Conservation (phyloP, 2,888 invertebrate species). For the Eutolmus rufibarbis region DNA sequence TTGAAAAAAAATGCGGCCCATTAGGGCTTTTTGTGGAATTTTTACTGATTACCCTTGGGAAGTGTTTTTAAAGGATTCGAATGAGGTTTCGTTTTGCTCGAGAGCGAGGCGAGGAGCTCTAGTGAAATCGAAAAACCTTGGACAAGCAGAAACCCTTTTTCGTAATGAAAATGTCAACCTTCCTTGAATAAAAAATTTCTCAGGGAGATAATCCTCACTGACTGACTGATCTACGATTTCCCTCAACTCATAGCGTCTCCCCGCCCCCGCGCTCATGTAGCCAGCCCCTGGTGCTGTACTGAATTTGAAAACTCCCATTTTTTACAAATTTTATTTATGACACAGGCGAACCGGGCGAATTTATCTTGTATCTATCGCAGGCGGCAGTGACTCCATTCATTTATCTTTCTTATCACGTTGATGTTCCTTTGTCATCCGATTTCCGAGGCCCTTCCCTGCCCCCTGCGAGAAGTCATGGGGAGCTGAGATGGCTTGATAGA, state of each 20-base stretch:
- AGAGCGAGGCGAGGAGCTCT: background rate
- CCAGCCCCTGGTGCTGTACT: background rate
- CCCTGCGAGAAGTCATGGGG: background rate
- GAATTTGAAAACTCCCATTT: conserved; percentile 19
- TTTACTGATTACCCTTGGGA: background rate
- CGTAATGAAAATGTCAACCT: background rate
- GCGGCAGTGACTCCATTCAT: conserved; percentile 24
- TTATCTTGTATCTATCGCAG: conserved; percentile 24
- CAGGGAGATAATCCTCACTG: background rate
- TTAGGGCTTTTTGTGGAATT: background rate
- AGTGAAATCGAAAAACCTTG: background rate
- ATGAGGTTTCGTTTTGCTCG: background rate
- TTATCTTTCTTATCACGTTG: conserved; percentile 43
- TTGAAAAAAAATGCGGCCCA: background rate
- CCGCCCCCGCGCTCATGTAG: background rate
- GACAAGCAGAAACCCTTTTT: background rate
- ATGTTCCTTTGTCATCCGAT: conserved; percentile 29
- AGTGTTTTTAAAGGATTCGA: background rate
- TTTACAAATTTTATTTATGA: conserved; percentile 21
- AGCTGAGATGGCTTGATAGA: background rate
- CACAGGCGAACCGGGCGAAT: background rate
- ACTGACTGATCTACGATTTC: background rate
- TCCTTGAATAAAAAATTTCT: background rate
- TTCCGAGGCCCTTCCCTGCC: background rate
- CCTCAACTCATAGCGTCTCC: background rate